phyloP scores from a whole-genome alignment of 2,888 invertebrate genomes.

The Bugula neritina region DNA sequence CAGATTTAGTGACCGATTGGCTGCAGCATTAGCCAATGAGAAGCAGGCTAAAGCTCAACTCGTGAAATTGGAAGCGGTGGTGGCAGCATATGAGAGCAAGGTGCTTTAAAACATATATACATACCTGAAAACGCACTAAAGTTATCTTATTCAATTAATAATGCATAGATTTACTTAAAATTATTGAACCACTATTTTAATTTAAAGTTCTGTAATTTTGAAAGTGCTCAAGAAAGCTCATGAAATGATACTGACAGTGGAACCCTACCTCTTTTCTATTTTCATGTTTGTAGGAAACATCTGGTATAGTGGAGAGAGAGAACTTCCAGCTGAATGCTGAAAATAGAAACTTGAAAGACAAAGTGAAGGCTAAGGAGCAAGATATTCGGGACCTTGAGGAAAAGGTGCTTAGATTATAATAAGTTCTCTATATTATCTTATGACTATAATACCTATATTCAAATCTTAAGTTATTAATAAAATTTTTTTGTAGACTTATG shows the following conservation, averaged over 20 bases:
- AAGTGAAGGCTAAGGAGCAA: conserved; percentile 7
- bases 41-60: not conserved
- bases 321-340: conserved; percentile 26
- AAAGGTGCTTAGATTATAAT: not conserved
- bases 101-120: too few species aligned
- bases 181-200: too few species aligned
- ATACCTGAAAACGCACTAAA: too few species aligned
- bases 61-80: conserved; percentile 8
- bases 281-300: conserved; percentile 10
- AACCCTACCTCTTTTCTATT: not conserved
- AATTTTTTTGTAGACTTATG: too few species aligned
- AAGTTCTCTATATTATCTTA: too few species aligned
- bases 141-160: too few species aligned
- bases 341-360: conserved; percentile 16
- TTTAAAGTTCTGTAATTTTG: too few species aligned
- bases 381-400: not conserved
- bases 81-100: conserved; percentile 19
- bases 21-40: conserved; percentile 15
- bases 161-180: too few species aligned
- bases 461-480: too few species aligned
- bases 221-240: too few species aligned
- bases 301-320: conserved; percentile 20
- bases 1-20: not conserved
- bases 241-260: not conserved
- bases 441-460: too few species aligned